Evolutionary conservation across 2,888 invertebrate species (phyloP), one percentile per base, ranked within the genome.

Genomic region (Plagodis dolabraria): DNA sequence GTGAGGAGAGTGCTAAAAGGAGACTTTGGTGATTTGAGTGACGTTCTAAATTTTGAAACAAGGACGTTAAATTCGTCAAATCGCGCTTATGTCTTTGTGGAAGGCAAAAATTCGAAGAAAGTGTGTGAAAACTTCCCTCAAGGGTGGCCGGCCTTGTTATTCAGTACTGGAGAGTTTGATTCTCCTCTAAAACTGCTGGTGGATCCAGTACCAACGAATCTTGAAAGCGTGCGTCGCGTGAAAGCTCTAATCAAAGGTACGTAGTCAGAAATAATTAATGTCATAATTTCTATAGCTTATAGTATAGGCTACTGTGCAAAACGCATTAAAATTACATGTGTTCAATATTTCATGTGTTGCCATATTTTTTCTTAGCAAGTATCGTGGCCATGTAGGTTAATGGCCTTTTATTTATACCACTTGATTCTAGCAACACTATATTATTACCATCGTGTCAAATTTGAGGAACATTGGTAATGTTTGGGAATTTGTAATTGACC

Each of bases 231-330:
- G 38, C 85, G 92, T 36, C 83, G 81, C 60, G 86, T 93, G 48
- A 93, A 92, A 74, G 80, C 86, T 58, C 70, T 84, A 47, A 85
- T 93, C 64, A 90, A 87, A 93, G 93, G 93, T 93, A 43, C 7
- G 9, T 38, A 10, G 0, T 40, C 0, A 40, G 5, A 40, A 22
- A 22, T 22, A 22, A 22, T 22, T 22, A 22, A 2, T 4, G 4
- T 22, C 22, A 4, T 22, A 4, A 22, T 22, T 22, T 22, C 22
- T 22, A 22, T 22, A 22, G 22, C 22, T 22, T 22, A 22, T 22
- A 22, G 1, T 22, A 22, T 22, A 22, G 22, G 2, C 22, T 22
- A 22, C 22, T 22, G 22, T 22, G 4, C 22, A 22, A 22, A 22
- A 22, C 4, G 22, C 22, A 22, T 22, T 22, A 2, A 22, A 22